Percentiles rank a stretch among this genome's conserved stretches.
These are phyloP conservation scores for Megalonaias nervosa DNA, from an alignment of 1,140 invertebrate species.

Conservation along the genomic window DNA sequence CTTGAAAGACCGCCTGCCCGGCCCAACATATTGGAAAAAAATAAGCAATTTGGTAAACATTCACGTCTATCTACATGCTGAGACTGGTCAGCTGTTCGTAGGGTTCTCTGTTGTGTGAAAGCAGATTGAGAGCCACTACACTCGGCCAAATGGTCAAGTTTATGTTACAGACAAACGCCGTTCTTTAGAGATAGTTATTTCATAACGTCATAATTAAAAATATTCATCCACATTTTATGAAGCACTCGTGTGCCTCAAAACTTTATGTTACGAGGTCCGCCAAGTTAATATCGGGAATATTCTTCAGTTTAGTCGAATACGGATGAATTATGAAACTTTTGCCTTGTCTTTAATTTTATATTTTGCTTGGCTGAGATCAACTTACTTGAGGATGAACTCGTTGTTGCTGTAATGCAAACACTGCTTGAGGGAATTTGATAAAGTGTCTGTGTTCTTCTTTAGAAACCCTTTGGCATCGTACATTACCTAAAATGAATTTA, in stretches of 20 bases:
- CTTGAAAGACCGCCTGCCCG: too few relatives aligned
- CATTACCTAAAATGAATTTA: constrained; percentile 23
- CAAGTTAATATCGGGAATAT: constrained; percentile 28
- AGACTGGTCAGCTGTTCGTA: too few relatives aligned
- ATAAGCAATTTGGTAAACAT: too few relatives aligned
- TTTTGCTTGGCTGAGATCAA: too few relatives aligned
- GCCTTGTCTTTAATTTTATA: too few relatives aligned
- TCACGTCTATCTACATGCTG: too few relatives aligned
- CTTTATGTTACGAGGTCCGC: constrained; percentile 31
- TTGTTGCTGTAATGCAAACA: too few relatives aligned
- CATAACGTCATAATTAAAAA: not conserved
- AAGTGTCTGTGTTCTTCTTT: constrained; percentile 46
- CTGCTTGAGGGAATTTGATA: constrained; percentile 8
- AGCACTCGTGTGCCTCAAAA: constrained; percentile 3
- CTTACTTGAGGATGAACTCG: too few relatives aligned
- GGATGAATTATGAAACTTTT: not conserved
- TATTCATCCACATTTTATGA: not conserved
- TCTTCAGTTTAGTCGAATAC: constrained; percentile 15
- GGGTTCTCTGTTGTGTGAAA: too few relatives aligned
- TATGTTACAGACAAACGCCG: not conserved
- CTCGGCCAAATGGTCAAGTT: constrained; percentile 21
- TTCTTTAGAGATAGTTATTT: not conserved
- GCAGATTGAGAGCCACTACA: not conserved
- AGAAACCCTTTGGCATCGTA: constrained; percentile 46
- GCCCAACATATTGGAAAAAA: too few relatives aligned